Evolutionary conservation across 2,797 vertebrate species (phyloP).

Genomic region (Sebastes nivosus): DNA sequence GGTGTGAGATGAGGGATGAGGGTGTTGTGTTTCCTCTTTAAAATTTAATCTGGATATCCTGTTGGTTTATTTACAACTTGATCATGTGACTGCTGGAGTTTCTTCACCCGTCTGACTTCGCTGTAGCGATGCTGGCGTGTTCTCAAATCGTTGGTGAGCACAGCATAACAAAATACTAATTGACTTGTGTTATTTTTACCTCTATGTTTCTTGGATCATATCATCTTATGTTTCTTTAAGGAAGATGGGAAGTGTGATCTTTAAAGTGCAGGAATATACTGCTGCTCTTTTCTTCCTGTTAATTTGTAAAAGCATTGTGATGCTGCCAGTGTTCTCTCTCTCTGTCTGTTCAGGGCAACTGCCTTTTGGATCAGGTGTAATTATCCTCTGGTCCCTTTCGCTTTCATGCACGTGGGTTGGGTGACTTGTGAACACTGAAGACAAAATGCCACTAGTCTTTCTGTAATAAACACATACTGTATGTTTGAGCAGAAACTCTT

Average conservation of each 20-base stretch:
- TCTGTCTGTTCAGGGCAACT: not conserved
- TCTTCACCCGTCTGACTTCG: not conserved
- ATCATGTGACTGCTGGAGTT: not conserved
- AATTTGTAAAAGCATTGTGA: not conserved
- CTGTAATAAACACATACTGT: not conserved
- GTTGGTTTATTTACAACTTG: not conserved
- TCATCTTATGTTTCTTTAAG: too few relatives aligned
- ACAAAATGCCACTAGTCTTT: too few relatives aligned
- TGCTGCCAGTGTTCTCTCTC: not conserved
- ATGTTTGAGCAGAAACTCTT: not conserved
- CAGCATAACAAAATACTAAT: too few relatives aligned
- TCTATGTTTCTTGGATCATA: too few relatives aligned
- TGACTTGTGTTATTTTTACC: too few relatives aligned
- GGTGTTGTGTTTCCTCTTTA: not conserved
- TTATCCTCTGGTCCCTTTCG: not conserved
- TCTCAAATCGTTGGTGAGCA: too few relatives aligned
- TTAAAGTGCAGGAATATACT: not conserved
- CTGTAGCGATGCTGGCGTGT: not conserved
- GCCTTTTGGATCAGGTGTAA: not conserved
- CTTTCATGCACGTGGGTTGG: not conserved
- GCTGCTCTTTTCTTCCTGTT: not conserved
- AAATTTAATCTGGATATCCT: not conserved
- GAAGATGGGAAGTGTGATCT: not conserved
- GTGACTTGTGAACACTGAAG: not conserved
- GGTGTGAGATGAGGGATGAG: too few relatives aligned